Percentiles rank a stretch among this genome's conserved stretches.
phyloP scores from a whole-genome alignment of 1,140 invertebrate genomes.

The Parasteatoda tepidariorum region DNA sequence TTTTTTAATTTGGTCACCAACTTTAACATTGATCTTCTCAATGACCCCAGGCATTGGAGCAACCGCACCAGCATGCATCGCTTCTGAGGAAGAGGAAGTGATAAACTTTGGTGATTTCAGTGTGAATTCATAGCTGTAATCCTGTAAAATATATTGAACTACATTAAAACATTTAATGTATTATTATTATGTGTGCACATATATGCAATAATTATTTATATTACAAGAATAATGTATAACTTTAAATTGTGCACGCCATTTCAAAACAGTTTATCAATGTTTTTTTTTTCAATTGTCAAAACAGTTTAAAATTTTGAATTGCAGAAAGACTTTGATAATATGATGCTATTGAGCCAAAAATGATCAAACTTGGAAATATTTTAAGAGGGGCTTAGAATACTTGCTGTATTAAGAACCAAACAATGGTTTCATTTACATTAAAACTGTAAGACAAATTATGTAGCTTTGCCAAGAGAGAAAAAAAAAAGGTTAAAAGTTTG shows the following conservation, averaged over 20 bases:
- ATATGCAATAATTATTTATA: not conserved
- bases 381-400: too few species aligned
- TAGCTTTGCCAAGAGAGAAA: too few species aligned
- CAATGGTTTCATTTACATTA: too few species aligned
- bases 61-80: constrained; percentile 73
- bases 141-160: constrained; percentile 64
- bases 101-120: constrained; percentile 70
- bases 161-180: not conserved
- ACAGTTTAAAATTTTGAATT: too few species aligned
- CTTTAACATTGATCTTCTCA: constrained; percentile 87
- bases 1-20: constrained; percentile 81
- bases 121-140: constrained; percentile 68
- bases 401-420: too few species aligned
- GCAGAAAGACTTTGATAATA: too few species aligned
- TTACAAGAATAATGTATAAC: too few species aligned
- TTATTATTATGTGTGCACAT: not conserved
- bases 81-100: constrained; percentile 64
- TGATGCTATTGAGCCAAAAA: too few species aligned
- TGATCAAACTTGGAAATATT: too few species aligned
- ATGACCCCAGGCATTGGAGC: constrained; percentile 97
- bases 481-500: too few species aligned
- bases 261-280: not conserved
- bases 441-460: too few species aligned
- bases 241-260: too few species aligned
- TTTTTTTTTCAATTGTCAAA: not conserved